Evolutionary conservation across 1,140 invertebrate genomes (phyloP), one percentile per base, ranked within the genome.

Genomic region (Hyles euphorbiae): DNA sequence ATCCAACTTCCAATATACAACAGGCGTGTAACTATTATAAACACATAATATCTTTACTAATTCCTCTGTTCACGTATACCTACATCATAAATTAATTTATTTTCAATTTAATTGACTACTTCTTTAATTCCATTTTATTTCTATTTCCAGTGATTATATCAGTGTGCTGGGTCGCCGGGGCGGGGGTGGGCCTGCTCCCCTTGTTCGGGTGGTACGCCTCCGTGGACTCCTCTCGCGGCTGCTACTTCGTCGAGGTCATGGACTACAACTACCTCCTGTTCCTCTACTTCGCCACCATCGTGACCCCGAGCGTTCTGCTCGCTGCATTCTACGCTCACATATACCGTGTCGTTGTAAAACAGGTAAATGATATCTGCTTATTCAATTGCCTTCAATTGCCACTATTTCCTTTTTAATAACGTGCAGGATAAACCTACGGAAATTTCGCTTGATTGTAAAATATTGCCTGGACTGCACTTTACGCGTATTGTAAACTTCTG

Each of bases 251-350:
- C 1, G 90, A 94, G 70, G 95, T 97, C 33, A 97, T 97, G 95
- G 94, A 96, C 81, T 96, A 96, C 81, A 91, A 95, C 77, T 98
- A 96, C 79, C 91, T 97, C 34, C 93, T 97, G 8, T 97, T 97
- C 87, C 91, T 97, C 1, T 97, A 96, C 79, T 95, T 97, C 72
- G 93, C 94, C 3, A 98, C 96, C 3, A 97, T 97, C 61, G 94
- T 97, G 46, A 94, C 95, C 12, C 96, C 96, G 0, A 95, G 95
- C 0, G 79, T 97, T 3, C 81, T 97, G 11, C 92, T 98, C 81
- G 93, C 94, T 10, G 94, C 92, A 11, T 97, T 96, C 81, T 98
- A 98, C 83, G 93, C 94, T 40, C 95, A 96, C 74, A 97, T 98
- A 58, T 97, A 97, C 75, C 90, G 92, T 34, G 95, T 97, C 3